Evolutionary conservation across 2,797 vertebrate genomes (phyloP).

Genomic region (Psittacula echo): DNA sequence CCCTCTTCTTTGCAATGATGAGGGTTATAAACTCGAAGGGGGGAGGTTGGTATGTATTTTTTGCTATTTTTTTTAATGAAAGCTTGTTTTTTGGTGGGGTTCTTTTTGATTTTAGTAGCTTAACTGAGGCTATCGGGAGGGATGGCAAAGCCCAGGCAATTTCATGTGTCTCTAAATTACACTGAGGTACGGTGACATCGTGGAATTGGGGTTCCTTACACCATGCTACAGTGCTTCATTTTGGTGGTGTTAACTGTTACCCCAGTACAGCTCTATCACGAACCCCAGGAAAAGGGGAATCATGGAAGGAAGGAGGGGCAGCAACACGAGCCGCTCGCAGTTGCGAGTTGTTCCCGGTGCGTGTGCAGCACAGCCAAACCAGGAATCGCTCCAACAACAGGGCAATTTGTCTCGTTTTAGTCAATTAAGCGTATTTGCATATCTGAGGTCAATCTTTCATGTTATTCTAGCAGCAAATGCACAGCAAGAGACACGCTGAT

Average conservation of each 20-base stretch:
- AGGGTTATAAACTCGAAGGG: not conserved
- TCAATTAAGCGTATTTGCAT: slow-evolving; percentile 60
- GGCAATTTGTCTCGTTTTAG: slow-evolving; percentile 38
- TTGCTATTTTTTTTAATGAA: not conserved
- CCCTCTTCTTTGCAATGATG: not conserved
- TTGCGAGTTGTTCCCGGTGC: not conserved
- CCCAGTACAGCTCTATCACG: not conserved
- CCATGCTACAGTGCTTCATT: not conserved
- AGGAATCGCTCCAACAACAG: not conserved
- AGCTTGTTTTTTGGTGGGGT: not conserved
- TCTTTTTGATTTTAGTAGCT: not conserved
- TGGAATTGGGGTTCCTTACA: not conserved
- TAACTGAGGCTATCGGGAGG: not conserved
- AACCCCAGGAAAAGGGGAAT: not conserved
- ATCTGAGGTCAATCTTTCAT: slow-evolving; percentile 55
- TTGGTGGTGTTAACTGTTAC: not conserved
- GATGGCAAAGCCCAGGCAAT: not conserved
- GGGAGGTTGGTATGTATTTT: not conserved
- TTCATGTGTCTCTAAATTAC: not conserved
- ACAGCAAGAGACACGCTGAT: not conserved
- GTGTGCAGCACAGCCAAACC: not conserved
- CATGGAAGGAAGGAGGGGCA: not conserved
- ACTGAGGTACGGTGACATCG: not conserved
- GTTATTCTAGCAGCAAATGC: slow-evolving; percentile 22
- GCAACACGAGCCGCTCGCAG: not conserved